Percentiles rank a stretch among this genome's conserved stretches.
Conservation (phyloP, 2,797 vertebrate genomes). For the Acipenser ruthenus region DNA sequence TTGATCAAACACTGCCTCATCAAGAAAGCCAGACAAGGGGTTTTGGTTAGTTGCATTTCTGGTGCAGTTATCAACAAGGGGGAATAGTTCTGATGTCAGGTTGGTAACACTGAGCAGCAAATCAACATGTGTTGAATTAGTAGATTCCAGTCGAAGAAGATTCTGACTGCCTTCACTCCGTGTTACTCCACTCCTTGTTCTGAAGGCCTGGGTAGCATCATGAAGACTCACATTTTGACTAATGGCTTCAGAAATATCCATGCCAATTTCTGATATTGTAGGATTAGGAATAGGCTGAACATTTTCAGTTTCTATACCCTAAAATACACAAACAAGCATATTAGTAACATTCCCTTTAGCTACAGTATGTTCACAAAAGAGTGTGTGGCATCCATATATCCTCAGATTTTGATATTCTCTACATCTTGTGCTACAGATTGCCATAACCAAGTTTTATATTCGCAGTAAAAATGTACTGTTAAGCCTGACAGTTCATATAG, state of each 20-base stretch:
- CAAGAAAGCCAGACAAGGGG: constrained; percentile 54
- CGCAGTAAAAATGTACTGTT: too few relatives aligned
- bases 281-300: constrained; percentile 23
- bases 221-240: constrained; percentile 69
- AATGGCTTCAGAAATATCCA: constrained; percentile 56
- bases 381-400: too few relatives aligned
- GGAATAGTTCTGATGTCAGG: constrained; percentile 53
- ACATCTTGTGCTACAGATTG: too few relatives aligned
- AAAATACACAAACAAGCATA: neutral
- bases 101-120: constrained; percentile 42
- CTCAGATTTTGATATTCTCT: too few relatives aligned
- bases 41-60: constrained; percentile 45
- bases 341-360: too few relatives aligned
- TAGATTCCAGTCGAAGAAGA: constrained; percentile 46
- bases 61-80: constrained; percentile 50
- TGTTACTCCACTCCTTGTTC: constrained; percentile 35
- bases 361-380: too few relatives aligned
- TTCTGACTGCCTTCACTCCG: constrained; percentile 8
- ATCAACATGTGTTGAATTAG: constrained; percentile 42
- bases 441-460: too few relatives aligned
- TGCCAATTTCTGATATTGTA: constrained; percentile 33
- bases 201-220: constrained; percentile 54
- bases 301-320: constrained; percentile 62
- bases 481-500: too few relatives aligned
- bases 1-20: constrained; percentile 75